These are phyloP conservation scores for Cactoblastis cactorum DNA, from an alignment of 2,888 invertebrate species.

Conservation along the genomic window DNA sequence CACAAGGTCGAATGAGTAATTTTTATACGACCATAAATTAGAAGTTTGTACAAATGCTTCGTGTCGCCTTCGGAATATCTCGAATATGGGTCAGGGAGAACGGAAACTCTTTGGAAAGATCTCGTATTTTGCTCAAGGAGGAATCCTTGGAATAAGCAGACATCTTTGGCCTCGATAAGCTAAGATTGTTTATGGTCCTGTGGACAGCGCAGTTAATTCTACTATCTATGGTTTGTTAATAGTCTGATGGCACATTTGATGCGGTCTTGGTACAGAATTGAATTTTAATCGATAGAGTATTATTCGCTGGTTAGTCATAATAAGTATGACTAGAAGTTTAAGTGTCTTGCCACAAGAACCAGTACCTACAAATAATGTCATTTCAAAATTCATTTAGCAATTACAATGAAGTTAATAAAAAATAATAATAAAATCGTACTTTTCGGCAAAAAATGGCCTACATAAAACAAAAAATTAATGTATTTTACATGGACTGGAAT, in stretches of 20 bases:
- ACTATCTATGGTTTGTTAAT: neutral
- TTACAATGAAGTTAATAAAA: too few species aligned
- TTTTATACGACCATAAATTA: slow-evolving; percentile 5
- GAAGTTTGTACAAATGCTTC: neutral
- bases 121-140: slow-evolving; percentile 2
- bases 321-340: too few species aligned
- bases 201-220: neutral
- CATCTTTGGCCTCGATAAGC: slow-evolving; percentile 5
- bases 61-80: neutral
- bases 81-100: slow-evolving; percentile 1
- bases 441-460: too few species aligned
- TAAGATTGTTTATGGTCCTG: neutral
- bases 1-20: slow-evolving; percentile 2
- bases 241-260: slow-evolving; percentile 3
- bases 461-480: too few species aligned
- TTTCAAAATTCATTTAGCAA: too few species aligned
- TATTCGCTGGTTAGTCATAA: too few species aligned
- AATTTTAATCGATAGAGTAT: neutral
- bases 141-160: slow-evolving; percentile 1
- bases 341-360: too few species aligned
- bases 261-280: neutral
- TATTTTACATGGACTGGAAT: too few species aligned
- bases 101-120: neutral
- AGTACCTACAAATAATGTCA: too few species aligned
- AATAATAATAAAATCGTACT: too few species aligned